These are phyloP conservation scores for Oryzias curvinotus DNA, from an alignment of 2,113 vertebrate genomes.

Conservation along the genomic window DNA sequence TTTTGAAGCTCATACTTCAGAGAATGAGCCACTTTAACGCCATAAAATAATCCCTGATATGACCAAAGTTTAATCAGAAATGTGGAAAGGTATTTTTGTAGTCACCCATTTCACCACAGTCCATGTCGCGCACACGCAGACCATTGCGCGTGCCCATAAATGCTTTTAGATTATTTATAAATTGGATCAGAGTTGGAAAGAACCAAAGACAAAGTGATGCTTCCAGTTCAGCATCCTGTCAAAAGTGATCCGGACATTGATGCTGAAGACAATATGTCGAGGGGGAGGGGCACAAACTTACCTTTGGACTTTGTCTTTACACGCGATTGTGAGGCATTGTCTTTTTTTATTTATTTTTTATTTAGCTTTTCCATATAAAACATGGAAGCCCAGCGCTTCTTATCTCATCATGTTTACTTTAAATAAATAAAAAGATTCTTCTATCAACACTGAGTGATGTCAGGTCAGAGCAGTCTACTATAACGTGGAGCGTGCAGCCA, in stretches of 20 bases:
- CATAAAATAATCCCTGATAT: constrained; percentile 29
- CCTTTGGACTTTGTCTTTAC: not conserved
- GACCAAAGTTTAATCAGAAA: constrained; percentile 48
- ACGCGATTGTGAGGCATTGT: not conserved
- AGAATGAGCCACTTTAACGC: constrained; percentile 15
- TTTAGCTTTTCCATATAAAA: constrained; percentile 2
- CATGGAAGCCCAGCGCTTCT: not conserved
- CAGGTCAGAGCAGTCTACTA: constrained; percentile 62
- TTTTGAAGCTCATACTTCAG: no score
- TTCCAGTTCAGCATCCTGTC: constrained; percentile 53
- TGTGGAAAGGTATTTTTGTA: constrained; percentile 34
- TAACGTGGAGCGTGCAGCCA: constrained; percentile 58
- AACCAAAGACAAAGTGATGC: constrained; percentile 62
- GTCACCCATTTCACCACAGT: constrained; percentile 33
- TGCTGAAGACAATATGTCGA: constrained; percentile 31
- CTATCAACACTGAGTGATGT: constrained; percentile 19
- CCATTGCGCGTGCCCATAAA: not conserved
- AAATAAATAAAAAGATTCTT: constrained; percentile 17
- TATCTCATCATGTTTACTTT: not conserved
- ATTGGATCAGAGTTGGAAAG: constrained; percentile 27
- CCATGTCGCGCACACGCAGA: constrained; percentile 6
- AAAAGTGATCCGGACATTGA: constrained; percentile 54
- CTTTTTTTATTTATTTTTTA: not conserved
- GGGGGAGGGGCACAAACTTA: not conserved
- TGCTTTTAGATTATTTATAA: constrained; percentile 11